Base-by-base conservation (phyloP, 37 sponge, comb jelly and placozoan species). In the Ianthella basta region DNA sequence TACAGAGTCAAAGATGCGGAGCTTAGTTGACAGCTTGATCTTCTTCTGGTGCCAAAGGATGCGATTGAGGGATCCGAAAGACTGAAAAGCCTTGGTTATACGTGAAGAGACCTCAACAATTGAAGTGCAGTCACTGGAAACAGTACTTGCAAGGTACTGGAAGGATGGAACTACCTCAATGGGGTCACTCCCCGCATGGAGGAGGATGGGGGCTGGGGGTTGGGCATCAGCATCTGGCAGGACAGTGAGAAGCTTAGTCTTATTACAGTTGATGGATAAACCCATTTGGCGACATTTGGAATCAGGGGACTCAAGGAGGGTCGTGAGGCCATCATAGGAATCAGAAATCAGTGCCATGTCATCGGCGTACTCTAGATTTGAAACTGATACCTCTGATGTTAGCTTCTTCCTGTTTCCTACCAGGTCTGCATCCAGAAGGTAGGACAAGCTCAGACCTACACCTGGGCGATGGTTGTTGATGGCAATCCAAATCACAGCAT, bases 61-160 rank as follows among this genome's bases (percentile, higher is more conserved):
- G 20, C 23, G 14, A 12, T 24, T 29, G 6, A 64, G 66, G 14
- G 66, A 64, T 30, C 27, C 29, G 6, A 16, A 64, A 8, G 66
- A 24, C 12, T 24, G 12, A 8, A 16, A 64, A 8, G 66, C 66
- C 66, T 64, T 64, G 66, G 29, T 29, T 24, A 64, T 64, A 24
- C 66, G 23, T 29, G 14, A 64, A 8, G 6, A 29, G 66, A 64
- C 27, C 14, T 64, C 66, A n/a, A n/a, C n/a, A n/a, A n/a, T n/a
- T n/a, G n/a, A n/a, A n/a, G n/a, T 16, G 12, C 27, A 30, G 23
- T 30, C 66, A 64, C 23, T 30, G 29, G 15, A 18, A 56, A 56
- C 59, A 56, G 18, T 56, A 56, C 59, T 56, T 19, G 16, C 59
- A 24, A 64, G 66, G 66, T 64, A 64, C 66, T 64, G 66, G 27